Base-by-base conservation (phyloP, 2,113 vertebrate species). In the Ictalurus punctatus region DNA sequence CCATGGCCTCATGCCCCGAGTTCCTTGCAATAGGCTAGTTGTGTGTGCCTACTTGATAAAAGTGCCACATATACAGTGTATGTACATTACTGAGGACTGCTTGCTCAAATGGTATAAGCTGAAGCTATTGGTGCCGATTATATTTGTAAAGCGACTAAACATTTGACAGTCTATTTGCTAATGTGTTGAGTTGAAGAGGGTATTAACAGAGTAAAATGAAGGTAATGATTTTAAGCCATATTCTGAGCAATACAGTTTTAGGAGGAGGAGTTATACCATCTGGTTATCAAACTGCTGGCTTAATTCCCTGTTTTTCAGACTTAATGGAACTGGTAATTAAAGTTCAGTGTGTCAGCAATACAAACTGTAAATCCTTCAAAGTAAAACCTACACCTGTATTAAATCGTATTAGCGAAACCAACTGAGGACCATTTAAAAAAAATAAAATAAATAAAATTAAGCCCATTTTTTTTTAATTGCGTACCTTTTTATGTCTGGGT, bases 261-360 rank as follows among this genome's bases (percentile, higher is more conserved):
- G 74, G 23, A 13, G 10, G 12, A 78, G 58, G 58, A 86, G 58
- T 86, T 48, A 59, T 52, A 37, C 86, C 69, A 87, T 85, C 88
- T 88, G 83, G 65, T 90, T 90, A 91, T 90, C 12, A 79, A 79
- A 79, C 23, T 48, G 13, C 69, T 73, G 30, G 37, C 85, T 71
- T 90, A 83, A 79, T 86, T 80, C 74, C 89, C 59, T 81, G 63
- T 58, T 89, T 91, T 86, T 83, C 84, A 83, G 58, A 83, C 67
- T 88, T 88, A 89, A 91, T 86, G 59, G 83, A 52, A 52, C 90
- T 88, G 73, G 83, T 59, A 83, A 84, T 69, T 90, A 89, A 90
- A 79, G 84, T 90, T 86, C 34, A 83, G 48, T 67, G 78, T 67
- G 61, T 17, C 74, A 44, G 84, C 84, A 69, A 37, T 44, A 30